phyloP scores from a whole-genome alignment of 2,797 vertebrate genomes.

The Siniperca undulata region DNA sequence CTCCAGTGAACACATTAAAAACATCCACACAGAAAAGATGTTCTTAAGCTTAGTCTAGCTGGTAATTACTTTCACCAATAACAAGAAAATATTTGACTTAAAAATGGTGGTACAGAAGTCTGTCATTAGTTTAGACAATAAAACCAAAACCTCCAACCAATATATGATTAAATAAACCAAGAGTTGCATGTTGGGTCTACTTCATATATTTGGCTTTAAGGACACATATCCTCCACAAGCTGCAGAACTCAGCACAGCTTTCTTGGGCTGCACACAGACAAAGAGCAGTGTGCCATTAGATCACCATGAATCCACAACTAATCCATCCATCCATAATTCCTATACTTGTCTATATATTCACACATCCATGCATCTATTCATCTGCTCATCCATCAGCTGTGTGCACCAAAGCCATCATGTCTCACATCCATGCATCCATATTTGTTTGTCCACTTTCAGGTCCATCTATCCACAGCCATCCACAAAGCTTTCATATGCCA shows the following conservation, averaged over 20 bases:
- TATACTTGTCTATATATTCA: conserved; percentile 42
- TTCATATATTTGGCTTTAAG: neutral
- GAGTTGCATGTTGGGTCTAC: neutral
- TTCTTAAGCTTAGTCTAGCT: too few relatives aligned
- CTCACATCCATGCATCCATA: conserved; percentile 38
- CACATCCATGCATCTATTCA: conserved; percentile 40
- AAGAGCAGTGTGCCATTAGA: conserved; percentile 21
- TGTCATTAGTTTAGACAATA: neutral
- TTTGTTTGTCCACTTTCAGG: conserved; percentile 47
- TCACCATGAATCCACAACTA: conserved; percentile 17
- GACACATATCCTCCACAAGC: neutral
- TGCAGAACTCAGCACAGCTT: neutral
- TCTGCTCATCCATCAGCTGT: conserved; percentile 47
- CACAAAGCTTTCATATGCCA: conserved; percentile 40
- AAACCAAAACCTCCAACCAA: neutral
- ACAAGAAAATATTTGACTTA: neutral
- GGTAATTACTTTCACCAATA: neutral
- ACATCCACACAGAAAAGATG: neutral
- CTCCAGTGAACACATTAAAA: neutral
- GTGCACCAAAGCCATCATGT: conserved; percentile 35
- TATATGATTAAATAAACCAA: neutral
- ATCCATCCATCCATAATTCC: conserved; percentile 27
- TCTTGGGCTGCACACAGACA: neutral
- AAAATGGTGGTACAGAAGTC: neutral
- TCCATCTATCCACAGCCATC: conserved; percentile 44